Evolutionary conservation across 30 jellyfish, hydroid and myxozoan species (phyloP).

Genomic region (Cassiopea xamachana): DNA sequence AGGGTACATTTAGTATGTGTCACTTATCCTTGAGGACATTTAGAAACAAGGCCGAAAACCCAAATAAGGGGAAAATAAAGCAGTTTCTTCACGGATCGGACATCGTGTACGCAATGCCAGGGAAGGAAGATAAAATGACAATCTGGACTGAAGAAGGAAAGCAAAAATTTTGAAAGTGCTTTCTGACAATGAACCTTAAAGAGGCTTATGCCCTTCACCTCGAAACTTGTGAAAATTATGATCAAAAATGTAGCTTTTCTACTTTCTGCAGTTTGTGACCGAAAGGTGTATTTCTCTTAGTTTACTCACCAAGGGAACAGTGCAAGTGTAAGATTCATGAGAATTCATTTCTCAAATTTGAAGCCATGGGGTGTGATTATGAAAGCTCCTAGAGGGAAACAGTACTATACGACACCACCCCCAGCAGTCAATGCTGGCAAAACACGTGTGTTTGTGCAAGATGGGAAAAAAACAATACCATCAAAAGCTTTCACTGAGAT

Average conservation of each 20-base stretch:
- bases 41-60: not conserved
- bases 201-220: not conserved
- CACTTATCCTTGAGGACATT: not conserved
- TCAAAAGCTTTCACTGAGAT: not conserved
- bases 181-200: not conserved
- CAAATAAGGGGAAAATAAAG: not conserved
- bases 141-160: not conserved
- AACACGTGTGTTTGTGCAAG: not conserved
- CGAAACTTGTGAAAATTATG: not conserved
- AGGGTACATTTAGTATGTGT: too few species aligned
- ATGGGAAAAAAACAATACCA: not conserved
- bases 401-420: not conserved
- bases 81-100: not conserved
- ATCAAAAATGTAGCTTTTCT: not conserved
- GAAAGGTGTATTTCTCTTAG: not conserved
- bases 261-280: not conserved
- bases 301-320: not conserved
- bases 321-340: not conserved
- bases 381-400: not conserved
- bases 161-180: not conserved
- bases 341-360: not conserved
- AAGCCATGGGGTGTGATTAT: not conserved
- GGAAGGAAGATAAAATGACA: not conserved
- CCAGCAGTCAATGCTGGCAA: not conserved
- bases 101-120: not conserved